These are phyloP conservation scores for Ethmia dodecea DNA, from an alignment of 2,888 invertebrate species.

Conservation along the genomic window DNA sequence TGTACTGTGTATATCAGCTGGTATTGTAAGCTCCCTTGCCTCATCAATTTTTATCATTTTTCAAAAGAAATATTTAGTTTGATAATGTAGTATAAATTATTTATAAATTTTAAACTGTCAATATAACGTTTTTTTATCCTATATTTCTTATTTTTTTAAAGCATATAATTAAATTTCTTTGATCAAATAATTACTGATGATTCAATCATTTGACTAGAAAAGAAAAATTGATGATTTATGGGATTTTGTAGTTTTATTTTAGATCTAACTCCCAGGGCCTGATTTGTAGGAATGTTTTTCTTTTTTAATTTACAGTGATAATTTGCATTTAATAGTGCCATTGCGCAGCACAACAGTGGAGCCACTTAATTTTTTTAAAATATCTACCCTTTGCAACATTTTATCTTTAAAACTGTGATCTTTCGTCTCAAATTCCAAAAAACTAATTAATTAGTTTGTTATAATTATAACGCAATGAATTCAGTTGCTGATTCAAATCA, in stretches of 20 bases:
- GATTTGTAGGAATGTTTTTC: conserved; percentile 28
- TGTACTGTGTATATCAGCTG: conserved; percentile 3
- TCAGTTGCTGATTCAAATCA: too few relatives aligned
- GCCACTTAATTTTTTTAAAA: too few relatives aligned
- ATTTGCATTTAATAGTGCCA: conserved; percentile 70
- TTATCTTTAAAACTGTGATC: too few relatives aligned
- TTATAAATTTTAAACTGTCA: too few relatives aligned
- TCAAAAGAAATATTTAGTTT: too few relatives aligned
- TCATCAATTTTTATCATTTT: too few relatives aligned
- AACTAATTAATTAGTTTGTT: too few relatives aligned
- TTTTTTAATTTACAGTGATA: conserved; percentile 48
- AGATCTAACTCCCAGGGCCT: conserved; percentile 24
- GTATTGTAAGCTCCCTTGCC: conserved; percentile 1
- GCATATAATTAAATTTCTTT: background rate
- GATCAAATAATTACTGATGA: background rate
- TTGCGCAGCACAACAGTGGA: conserved; percentile 35
- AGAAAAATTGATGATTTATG: conserved; percentile 7
- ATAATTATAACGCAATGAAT: too few relatives aligned
- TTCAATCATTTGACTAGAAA: background rate
- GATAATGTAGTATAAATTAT: too few relatives aligned
- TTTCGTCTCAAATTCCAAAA: too few relatives aligned
- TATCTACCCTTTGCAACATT: too few relatives aligned
- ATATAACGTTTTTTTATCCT: too few relatives aligned
- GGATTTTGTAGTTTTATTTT: conserved; percentile 18
- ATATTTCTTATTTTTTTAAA: background rate